Conservation (phyloP, 2,797 vertebrate species). For the Urosaurus nigricauda region DNA sequence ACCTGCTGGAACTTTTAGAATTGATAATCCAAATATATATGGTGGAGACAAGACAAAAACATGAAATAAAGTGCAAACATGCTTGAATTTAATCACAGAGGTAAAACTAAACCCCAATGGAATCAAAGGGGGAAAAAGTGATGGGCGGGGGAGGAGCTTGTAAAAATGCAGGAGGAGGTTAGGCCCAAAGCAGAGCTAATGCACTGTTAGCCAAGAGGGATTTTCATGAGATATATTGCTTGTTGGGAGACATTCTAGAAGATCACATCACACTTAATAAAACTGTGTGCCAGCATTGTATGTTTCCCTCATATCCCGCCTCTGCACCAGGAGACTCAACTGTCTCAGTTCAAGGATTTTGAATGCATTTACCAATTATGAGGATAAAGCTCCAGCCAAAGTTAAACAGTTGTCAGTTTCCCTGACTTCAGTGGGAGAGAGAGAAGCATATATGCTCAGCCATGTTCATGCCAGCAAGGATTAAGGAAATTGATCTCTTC, state of each 20-base stretch:
- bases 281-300: constrained; percentile 5
- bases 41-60: constrained; percentile 40
- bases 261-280: constrained; percentile 47
- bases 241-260: constrained; percentile 50
- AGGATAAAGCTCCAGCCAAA: constrained; percentile 17
- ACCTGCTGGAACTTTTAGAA: neutral
- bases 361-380: constrained; percentile 15
- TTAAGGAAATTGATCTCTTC: neutral
- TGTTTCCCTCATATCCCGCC: neutral
- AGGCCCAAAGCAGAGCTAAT: constrained; percentile 13
- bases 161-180: neutral
- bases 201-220: neutral
- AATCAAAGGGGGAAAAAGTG: rapidly evolving
- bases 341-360: constrained; percentile 15
- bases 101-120: constrained; percentile 35
- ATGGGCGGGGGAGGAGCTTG: constrained; percentile 20
- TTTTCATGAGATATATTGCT: neutral
- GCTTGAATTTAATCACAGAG: constrained; percentile 26
- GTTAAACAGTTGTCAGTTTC: constrained; percentile 2
- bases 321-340: constrained; percentile 8
- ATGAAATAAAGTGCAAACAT: neutral
- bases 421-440: neutral
- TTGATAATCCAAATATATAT: constrained; percentile 41
- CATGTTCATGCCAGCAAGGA: neutral
- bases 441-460: neutral